Base-by-base conservation (phyloP, 64 coral and sea anemone species). In the Dendronephthya gigantea region DNA sequence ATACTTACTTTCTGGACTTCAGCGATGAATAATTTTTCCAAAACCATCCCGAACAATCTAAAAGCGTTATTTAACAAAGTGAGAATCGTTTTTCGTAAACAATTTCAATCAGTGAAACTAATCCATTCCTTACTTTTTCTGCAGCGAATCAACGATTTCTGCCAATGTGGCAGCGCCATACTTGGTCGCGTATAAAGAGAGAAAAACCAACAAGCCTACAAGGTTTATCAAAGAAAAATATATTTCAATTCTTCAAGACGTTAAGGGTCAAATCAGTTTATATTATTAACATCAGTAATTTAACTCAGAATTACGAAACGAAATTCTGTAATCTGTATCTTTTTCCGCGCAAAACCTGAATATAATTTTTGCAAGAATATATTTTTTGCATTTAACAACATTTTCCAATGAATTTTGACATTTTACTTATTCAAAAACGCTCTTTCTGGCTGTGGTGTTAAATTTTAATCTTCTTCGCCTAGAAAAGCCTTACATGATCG, bases 31-130 rank as follows among this genome's bases (percentile, higher is more conserved):
- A 91, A 86, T 68, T 91, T 97, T 40, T 97, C 87, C 15, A 97
- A 49, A 68, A 97, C 30, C 87, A 91, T 93, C 38, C 94, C 94
- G 87, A 97, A 97, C 48, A 97, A 83, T 89, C 94, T 97, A 62
- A 83, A n/a, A 83, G 15, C n/a, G 31, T 9, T 23, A 29, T 28
- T 19, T 14, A 83, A 45, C 34, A 83, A 31, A 22, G 19, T 82
- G 32, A 49, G 28, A 52, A 13, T 86, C 9, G 5, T 66, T 30
- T 66, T 66, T 14, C 72, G 36, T 17, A 79, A 79, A 31, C 32
- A 85, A 12, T 69, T 72, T 66, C 27, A 38, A 12, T 29, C 83
- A 45, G 14, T 17, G 0, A 55, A 28, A 62, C 29, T 25, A 35
- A 15, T 56, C 17, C 3, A 87, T 0, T 84, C 19, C 91, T 72